A percentile compares a stretch with the other conserved stretches of the same genome.
Conservation (phyloP, 2,113 vertebrate genomes). For the Bothrops jararaca region DNA sequence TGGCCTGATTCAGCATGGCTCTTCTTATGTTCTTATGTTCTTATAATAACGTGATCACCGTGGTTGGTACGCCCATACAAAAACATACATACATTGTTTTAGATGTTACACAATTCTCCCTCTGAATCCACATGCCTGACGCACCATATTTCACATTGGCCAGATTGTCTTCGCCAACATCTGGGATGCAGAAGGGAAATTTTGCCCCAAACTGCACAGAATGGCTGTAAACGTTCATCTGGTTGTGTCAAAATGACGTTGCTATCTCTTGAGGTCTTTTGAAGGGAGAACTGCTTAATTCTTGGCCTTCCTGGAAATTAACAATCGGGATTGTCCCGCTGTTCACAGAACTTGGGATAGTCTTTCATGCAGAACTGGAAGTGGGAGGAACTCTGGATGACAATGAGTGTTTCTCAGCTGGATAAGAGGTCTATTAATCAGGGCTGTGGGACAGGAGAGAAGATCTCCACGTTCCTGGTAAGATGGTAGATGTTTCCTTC, state of each 20-base stretch:
- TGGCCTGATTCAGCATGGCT: too few relatives aligned
- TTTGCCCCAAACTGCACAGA: neutral
- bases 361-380: conserved; percentile 34
- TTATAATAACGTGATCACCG: neutral
- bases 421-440: conserved; percentile 38
- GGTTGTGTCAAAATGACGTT: conserved; percentile 52
- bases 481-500: conserved; percentile 34
- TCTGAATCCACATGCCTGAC: neutral
- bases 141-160: too few relatives aligned
- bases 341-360: conserved; percentile 41
- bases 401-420: conserved; percentile 46
- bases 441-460: conserved; percentile 21
- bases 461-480: conserved; percentile 31
- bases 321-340: neutral
- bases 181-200: neutral
- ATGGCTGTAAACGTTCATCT: conserved; percentile 4
- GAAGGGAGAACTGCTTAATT: conserved; percentile 54
- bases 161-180: neutral
- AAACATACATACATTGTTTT: neutral
- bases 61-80: neutral
- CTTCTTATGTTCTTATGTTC: too few relatives aligned
- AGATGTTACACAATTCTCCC: neutral
- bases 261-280: conserved; percentile 48
- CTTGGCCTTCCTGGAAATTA: conserved; percentile 26
- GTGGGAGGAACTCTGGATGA: conserved; percentile 26